These are phyloP conservation scores for Forbesichthys agassizii DNA, from an alignment of 2,113 vertebrate species.

Conservation along the genomic window DNA sequence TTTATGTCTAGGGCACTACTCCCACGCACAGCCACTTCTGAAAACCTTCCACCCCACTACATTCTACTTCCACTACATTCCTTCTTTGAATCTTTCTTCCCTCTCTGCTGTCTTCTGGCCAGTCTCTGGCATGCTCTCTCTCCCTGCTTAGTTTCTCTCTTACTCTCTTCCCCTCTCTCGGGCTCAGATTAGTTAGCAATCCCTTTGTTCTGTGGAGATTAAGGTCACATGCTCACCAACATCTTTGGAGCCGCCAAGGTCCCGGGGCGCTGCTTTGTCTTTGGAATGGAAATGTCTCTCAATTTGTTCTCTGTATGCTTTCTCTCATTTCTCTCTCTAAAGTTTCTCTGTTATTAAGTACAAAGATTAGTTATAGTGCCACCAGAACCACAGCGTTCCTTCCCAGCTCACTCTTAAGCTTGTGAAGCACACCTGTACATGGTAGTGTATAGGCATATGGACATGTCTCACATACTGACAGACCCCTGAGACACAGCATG, in stretches of 20 bases:
- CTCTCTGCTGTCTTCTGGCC: neutral
- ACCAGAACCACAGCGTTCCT: no score
- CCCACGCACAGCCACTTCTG: neutral
- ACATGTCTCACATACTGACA: no score
- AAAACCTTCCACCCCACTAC: neutral
- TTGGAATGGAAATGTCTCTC: conserved; percentile 30
- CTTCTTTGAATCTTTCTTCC: neutral
- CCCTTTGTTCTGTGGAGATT: conserved; percentile 64
- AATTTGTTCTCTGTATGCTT: neutral
- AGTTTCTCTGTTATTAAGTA: no score
- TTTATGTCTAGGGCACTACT: conserved; percentile 29
- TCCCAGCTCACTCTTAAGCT: no score
- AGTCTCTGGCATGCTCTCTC: neutral
- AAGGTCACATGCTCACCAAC: conserved; percentile 50
- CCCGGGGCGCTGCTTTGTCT: conserved; percentile 24
- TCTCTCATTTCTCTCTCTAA: no score
- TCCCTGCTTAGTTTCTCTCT: neutral
- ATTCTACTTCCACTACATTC: neutral
- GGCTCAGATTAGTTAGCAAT: conserved; percentile 53
- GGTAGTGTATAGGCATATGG: no score
- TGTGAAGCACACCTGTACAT: no score
- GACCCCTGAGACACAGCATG: no score
- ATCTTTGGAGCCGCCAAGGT: conserved; percentile 43
- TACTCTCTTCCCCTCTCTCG: conserved; percentile 3
- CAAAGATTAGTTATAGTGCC: no score